phyloP scores from a whole-genome alignment of 2,113 vertebrate species.

The Bombycilla garrulus region DNA sequence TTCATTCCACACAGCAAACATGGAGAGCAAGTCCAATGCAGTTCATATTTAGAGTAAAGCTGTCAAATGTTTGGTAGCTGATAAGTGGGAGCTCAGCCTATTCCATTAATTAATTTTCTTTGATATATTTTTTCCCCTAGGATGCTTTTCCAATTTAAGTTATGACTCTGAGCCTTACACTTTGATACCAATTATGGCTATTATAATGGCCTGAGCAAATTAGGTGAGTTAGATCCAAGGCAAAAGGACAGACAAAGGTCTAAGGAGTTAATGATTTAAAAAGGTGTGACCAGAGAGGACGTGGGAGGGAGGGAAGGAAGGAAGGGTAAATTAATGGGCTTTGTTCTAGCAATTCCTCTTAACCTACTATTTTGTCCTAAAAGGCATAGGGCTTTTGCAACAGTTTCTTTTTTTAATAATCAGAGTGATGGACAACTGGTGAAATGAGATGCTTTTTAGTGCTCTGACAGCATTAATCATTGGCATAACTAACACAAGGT shows the following conservation, averaged over 20 bases:
- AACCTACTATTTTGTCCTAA: background rate
- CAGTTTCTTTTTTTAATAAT: background rate
- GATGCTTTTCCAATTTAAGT: background rate
- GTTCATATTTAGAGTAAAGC: background rate
- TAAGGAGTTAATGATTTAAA: background rate
- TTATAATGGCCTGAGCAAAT: background rate
- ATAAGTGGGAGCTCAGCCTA: background rate
- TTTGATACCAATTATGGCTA: background rate
- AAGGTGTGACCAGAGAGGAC: background rate
- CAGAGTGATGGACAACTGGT: background rate
- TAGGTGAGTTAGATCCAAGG: background rate
- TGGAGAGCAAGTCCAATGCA: background rate
- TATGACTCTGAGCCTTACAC: background rate
- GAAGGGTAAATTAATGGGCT: background rate
- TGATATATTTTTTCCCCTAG: background rate
- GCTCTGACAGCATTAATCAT: background rate
- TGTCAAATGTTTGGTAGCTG: background rate
- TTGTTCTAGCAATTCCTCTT: background rate
- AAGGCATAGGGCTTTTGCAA: background rate
- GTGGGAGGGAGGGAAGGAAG: background rate
- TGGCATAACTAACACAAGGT: background rate
- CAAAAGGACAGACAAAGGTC: background rate
- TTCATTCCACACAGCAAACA: background rate
- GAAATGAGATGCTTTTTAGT: background rate
- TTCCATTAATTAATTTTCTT: background rate